A percentile compares a stretch with the other conserved stretches of the same genome.
Evolutionary conservation across 1,140 invertebrate genomes (phyloP).

Genomic region (Cotesia typhae): DNA sequence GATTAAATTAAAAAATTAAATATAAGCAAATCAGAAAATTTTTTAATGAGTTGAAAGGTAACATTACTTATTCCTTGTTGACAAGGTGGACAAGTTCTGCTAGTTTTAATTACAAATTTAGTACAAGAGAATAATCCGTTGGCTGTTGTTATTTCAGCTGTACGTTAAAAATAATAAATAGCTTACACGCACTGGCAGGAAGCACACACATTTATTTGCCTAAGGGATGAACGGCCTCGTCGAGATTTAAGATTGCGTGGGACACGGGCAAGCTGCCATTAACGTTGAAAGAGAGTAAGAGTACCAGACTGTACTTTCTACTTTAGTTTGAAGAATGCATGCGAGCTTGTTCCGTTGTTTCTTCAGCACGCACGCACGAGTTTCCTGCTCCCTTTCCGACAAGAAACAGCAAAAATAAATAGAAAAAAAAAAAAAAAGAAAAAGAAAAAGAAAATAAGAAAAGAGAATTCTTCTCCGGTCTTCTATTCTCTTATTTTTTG

Average conservation of each 20-base stretch:
- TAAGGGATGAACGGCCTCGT: conserved; percentile 27
- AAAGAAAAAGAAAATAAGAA: no score
- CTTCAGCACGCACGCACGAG: conserved; percentile 10
- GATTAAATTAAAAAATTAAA: no score
- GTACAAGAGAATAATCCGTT: background rate
- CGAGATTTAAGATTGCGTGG: conserved; percentile 27
- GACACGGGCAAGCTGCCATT: conserved; percentile 29
- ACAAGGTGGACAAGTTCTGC: no score
- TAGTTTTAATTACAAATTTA: no score
- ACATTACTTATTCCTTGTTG: no score
- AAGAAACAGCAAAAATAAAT: background rate
- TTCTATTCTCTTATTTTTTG: background rate
- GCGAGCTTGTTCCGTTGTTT: conserved; percentile 12
- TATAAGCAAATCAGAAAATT: no score
- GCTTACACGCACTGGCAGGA: conserved; percentile 5
- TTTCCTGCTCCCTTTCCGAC: background rate
- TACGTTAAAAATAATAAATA: background rate
- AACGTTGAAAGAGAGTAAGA: conserved; percentile 12
- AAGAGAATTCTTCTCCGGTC: no score
- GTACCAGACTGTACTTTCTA: background rate
- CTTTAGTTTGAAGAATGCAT: background rate
- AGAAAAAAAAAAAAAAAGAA: background rate
- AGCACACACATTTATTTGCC: conserved; percentile 25
- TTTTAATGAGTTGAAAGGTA: no score
- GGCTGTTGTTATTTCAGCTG: conserved; percentile 9